A percentile compares a stretch with the other conserved stretches of the same genome.
These are phyloP conservation scores for Dusona sp. DNA, from an alignment of 2,888 invertebrate species.

Conservation along the genomic window DNA sequence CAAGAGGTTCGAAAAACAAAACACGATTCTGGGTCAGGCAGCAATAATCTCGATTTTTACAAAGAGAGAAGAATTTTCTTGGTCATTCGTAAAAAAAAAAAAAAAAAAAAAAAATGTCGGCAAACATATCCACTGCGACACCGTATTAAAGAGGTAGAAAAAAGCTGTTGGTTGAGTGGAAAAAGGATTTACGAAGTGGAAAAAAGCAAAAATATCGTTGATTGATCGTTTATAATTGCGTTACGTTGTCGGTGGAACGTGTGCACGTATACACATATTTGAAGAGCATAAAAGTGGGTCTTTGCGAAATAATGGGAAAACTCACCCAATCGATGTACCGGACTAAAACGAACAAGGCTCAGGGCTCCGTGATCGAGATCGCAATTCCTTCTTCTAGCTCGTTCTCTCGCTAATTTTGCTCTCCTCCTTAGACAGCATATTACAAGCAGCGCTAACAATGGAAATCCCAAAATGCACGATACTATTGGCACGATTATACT, in stretches of 20 bases:
- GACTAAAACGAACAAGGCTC: constrained; percentile 92
- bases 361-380: constrained; percentile 93
- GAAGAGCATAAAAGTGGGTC: background rate
- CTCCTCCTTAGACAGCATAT: constrained; percentile 94
- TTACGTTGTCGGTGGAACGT: background rate
- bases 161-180: background rate
- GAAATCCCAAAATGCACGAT: constrained; percentile 95
- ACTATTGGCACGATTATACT: constrained; percentile 95
- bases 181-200: background rate
- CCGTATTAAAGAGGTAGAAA: background rate
- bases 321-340: constrained; percentile 90
- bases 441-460: constrained; percentile 93
- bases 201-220: constrained; percentile 7
- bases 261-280: background rate
- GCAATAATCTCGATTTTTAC: background rate
- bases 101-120: background rate
- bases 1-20: background rate
- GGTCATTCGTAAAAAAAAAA: background rate
- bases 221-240: constrained; percentile 44
- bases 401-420: constrained; percentile 93
- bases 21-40: background rate
- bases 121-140: background rate
- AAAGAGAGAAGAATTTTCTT: background rate
- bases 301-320: constrained; percentile 20
- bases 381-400: constrained; percentile 92